Conservation (phyloP, 2,888 invertebrate genomes). For the Epiblema foenella region DNA sequence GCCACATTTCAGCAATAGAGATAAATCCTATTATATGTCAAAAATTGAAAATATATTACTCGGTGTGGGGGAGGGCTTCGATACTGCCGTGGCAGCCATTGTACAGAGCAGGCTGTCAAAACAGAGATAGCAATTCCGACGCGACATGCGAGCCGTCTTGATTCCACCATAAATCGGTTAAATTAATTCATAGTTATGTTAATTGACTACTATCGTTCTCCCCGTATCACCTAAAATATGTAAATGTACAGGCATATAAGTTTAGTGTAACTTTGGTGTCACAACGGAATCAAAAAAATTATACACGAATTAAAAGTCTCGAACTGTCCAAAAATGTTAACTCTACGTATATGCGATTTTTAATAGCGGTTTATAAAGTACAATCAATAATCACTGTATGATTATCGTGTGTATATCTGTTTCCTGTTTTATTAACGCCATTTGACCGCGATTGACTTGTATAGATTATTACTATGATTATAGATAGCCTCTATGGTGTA, state of each 20-base stretch:
- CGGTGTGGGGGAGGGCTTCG: slow-evolving; percentile 66
- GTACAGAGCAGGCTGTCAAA: slow-evolving; percentile 72
- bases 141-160: slow-evolving; percentile 57
- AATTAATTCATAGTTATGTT: slow-evolving; percentile 49
- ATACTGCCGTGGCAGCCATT: slow-evolving; percentile 64
- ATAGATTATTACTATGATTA: no score
- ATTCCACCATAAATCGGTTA: slow-evolving; percentile 60
- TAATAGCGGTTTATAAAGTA: no score
- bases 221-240: not conserved
- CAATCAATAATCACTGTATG: not conserved
- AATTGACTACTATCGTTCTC: slow-evolving; percentile 16
- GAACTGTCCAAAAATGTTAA: no score
- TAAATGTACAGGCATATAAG: not conserved
- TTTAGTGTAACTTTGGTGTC: no score
- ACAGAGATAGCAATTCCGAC: slow-evolving; percentile 67
- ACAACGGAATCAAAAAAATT: not conserved
- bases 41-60: slow-evolving; percentile 83
- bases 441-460: not conserved
- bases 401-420: no score
- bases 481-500: no score
- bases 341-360: no score
- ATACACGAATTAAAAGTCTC: not conserved
- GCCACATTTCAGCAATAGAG: slow-evolving; percentile 43
- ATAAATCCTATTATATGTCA: slow-evolving; percentile 75
- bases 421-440: no score